These are phyloP conservation scores for Baronia brevicornis DNA, from an alignment of 2,888 invertebrate genomes.

Conservation along the genomic window DNA sequence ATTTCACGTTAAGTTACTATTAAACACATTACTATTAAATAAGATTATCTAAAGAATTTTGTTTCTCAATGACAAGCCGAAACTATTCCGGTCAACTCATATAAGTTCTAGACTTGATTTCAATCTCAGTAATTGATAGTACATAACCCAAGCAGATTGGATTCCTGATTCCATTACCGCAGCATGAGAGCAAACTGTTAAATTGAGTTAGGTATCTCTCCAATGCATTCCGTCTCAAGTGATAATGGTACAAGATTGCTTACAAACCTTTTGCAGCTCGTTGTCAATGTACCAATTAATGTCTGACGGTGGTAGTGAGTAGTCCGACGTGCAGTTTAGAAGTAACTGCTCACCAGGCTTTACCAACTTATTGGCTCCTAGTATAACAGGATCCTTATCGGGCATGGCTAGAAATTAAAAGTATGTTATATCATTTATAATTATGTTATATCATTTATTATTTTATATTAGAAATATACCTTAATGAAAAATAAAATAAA, in stretches of 20 bases:
- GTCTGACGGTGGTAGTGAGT: conserved; percentile 62
- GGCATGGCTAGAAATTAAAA: conserved; percentile 58
- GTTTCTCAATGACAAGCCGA: no score
- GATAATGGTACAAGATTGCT: conserved; percentile 17
- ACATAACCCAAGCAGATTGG: conserved; percentile 43
- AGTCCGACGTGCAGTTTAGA: conserved; percentile 64
- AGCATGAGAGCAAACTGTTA: conserved; percentile 30
- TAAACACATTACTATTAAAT: no score
- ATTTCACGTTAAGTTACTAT: no score
- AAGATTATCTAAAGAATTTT: no score
- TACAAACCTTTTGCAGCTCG: conserved; percentile 61
- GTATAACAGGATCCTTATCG: conserved; percentile 57
- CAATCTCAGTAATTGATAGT: conserved; percentile 43
- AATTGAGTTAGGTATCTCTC: conserved; percentile 28
- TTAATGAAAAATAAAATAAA: no score
- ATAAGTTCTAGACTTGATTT: conserved; percentile 25
- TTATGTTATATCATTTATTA: no score
- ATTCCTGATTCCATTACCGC: conserved; percentile 39
- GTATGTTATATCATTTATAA: conserved; percentile 41
- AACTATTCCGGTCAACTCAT: conserved; percentile 8
- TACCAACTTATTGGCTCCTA: conserved; percentile 57
- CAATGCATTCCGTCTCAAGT: conserved; percentile 16
- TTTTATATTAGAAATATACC: no score
- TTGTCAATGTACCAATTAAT: conserved; percentile 70
- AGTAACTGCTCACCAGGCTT: conserved; percentile 64